Evolutionary conservation across 2,113 vertebrate genomes (phyloP).

Genomic region (Panurus biarmicus): DNA sequence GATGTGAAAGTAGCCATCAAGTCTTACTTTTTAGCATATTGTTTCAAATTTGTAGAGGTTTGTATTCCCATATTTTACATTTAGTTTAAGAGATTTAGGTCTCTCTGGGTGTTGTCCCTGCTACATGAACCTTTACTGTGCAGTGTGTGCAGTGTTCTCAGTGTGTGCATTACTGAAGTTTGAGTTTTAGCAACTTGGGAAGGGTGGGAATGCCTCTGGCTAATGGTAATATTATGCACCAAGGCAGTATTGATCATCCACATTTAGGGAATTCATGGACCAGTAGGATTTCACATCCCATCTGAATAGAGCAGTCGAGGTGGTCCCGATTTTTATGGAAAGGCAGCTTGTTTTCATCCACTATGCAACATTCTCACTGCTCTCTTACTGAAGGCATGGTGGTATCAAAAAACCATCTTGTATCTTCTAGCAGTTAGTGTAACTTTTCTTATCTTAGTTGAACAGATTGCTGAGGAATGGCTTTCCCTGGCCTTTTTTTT

Average conservation of each 20-base stretch:
- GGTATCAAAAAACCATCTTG: background rate
- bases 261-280: background rate
- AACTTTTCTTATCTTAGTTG: background rate
- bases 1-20: background rate
- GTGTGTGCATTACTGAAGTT: background rate
- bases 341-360: background rate
- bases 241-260: background rate
- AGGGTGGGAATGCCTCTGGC: background rate
- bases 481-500: background rate
- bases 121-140: background rate
- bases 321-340: background rate
- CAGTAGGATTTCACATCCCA: background rate
- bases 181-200: background rate
- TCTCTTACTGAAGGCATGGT: background rate
- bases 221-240: background rate
- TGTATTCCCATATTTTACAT: background rate
- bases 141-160: background rate
- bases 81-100: background rate
- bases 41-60: background rate
- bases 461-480: background rate
- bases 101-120: background rate
- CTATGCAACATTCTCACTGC: background rate
- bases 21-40: background rate
- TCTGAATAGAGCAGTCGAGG: background rate
- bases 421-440: background rate